phyloP scores from a whole-genome alignment of 2,113 vertebrate species.

The Chloropsis hardwickii region DNA sequence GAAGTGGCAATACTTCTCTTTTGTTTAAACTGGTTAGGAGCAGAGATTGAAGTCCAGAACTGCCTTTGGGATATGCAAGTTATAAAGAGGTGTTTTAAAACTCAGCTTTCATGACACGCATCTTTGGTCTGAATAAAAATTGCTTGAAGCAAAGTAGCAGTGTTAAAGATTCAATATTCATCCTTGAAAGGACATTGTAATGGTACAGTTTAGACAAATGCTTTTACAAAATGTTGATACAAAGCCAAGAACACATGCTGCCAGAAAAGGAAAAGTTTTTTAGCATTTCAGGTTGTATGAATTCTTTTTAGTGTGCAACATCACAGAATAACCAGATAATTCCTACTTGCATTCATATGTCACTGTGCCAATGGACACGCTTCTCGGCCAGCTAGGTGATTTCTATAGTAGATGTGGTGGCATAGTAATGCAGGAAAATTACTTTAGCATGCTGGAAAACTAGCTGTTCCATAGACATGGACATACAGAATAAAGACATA shows the following conservation, averaged over 20 bases:
- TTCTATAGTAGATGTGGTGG: background rate
- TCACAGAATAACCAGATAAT: background rate
- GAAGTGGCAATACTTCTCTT: background rate
- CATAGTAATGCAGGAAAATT: background rate
- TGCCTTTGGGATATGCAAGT: background rate
- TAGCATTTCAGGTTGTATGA: background rate
- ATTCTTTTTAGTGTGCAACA: background rate
- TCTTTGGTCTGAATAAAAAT: background rate
- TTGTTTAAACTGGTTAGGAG: background rate
- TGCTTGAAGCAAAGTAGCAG: background rate
- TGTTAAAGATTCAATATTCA: background rate
- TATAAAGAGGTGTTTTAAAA: background rate
- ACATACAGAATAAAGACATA: background rate
- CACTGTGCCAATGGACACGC: background rate
- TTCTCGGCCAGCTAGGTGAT: background rate
- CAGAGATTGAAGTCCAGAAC: background rate
- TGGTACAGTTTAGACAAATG: background rate
- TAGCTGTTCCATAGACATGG: background rate
- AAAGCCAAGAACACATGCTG: background rate
- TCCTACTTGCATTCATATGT: background rate
- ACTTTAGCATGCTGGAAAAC: background rate
- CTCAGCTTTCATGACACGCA: background rate
- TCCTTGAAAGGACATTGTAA: background rate
- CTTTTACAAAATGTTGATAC: background rate
- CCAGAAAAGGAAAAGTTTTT: background rate